Evolutionary conservation across 2,113 vertebrate species (phyloP), one percentile per base, ranked within the genome.

Genomic region (Triplophysa siluroides): DNA sequence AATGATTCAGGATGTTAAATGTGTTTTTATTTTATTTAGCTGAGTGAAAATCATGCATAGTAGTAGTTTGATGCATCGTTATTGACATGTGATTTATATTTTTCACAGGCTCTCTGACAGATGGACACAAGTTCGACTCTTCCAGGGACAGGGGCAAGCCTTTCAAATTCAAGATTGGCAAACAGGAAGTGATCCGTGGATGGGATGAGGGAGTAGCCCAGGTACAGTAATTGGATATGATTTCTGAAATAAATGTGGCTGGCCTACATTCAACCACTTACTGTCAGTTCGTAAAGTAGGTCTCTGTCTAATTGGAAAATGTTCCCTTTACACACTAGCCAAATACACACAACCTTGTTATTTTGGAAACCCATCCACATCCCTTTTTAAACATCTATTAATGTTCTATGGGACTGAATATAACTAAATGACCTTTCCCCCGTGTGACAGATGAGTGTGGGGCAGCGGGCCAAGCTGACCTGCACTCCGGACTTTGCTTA

Each of bases 201-300:
- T 98, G 97, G 97, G 97, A 99, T 63, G 97, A 98, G 89, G 97
- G 97, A 6, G 94, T 99, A 0, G 95, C 93, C 85, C 97, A 97
- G 97, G 97, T 99, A 81, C 86, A 13, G 12, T 45, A 26, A 6
- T 61, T n/a, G 9, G 4, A 9, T n/a, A 4, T 2, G 10, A 19
- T n/a, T 18, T n/a, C 54, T 45, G 5, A 52, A 18, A 52, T 52
- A 52, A 16, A 52, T 52, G 43, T 45, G 43, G 43, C 1, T 12
- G 2, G 43, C 10, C 11, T 38, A 38, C 33, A 38, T 38, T 38
- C 33, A 50, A 50, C 45, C 45, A 50, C 13, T 50, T 13, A 14
- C 21, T 8, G 29, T 21, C 3, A 23, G 16, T 24, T 52, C 8
- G 38, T 41, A 62, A 70, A 62, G 23, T 47, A 72, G 52, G 50